Evolutionary conservation across 2,113 vertebrate genomes (phyloP).

Genomic region (Dipodomys spectabilis): DNA sequence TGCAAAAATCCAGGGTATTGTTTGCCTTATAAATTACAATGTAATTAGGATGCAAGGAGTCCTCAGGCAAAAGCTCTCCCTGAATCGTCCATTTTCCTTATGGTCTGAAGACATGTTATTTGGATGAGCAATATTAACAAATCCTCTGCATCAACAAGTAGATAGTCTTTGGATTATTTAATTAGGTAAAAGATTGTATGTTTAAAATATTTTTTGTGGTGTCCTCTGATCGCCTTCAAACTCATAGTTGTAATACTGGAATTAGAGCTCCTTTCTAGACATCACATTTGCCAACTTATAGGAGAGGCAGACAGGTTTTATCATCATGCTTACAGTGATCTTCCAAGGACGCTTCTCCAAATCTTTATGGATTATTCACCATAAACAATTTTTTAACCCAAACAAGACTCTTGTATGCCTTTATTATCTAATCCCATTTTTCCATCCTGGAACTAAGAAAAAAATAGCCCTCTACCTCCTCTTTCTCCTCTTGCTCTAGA

Average conservation of each 20-base stretch:
- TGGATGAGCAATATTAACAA: not conserved
- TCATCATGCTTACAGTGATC: not conserved
- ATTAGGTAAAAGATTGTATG: not conserved
- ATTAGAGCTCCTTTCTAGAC: rapidly evolving
- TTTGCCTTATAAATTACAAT: not conserved
- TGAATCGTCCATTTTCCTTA: not conserved
- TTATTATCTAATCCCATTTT: not conserved
- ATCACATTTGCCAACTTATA: rapidly evolving
- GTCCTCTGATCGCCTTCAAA: not conserved
- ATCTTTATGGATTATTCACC: not conserved
- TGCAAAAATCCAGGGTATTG: not conserved
- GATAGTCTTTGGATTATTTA: not conserved
- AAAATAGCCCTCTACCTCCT: rapidly evolving
- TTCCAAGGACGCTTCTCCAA: not conserved
- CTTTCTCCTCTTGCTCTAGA: not conserved
- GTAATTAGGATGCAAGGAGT: slow-evolving; percentile 38
- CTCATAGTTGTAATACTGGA: not conserved
- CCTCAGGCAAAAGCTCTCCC: not conserved
- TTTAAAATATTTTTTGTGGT: not conserved
- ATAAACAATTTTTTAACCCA: not conserved
- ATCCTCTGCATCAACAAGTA: not conserved
- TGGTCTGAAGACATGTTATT: slow-evolving; percentile 23
- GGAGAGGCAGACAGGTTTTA: not conserved
- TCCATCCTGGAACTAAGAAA: not conserved
- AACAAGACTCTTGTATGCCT: not conserved